Percentiles rank a stretch among this genome's conserved stretches.
Conservation (phyloP, 2,797 vertebrate species). For the Eutrigla gurnardus region DNA sequence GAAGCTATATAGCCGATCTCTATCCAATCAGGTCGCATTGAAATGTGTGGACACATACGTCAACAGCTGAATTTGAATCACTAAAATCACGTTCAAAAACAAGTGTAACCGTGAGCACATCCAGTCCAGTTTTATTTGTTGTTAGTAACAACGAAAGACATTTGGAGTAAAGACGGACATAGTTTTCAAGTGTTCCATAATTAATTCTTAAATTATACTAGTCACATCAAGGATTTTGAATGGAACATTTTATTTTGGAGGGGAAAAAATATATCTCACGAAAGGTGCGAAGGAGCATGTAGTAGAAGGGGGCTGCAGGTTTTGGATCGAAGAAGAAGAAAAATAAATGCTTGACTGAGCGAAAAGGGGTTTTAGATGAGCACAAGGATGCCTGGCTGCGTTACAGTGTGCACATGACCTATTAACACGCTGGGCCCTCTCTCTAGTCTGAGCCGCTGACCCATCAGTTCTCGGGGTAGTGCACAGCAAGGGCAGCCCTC, state of each 20-base stretch:
- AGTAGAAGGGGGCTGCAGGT: not conserved
- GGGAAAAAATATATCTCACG: not conserved
- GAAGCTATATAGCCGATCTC: not conserved
- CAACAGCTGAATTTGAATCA: too few species aligned
- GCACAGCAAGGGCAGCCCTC: not conserved
- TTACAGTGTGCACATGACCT: constrained; percentile 22
- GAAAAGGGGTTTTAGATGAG: not conserved
- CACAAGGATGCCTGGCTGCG: constrained; percentile 7
- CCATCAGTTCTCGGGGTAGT: constrained; percentile 7
- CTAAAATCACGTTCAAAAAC: too few species aligned
- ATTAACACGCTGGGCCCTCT: not conserved
- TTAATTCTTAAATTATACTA: not conserved
- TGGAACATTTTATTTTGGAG: not conserved
- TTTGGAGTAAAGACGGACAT: too few species aligned
- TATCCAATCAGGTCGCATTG: not conserved
- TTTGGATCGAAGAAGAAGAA: constrained; percentile 17
- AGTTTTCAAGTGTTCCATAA: too few species aligned
- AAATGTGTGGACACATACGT: too few species aligned
- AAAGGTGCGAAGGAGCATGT: not conserved
- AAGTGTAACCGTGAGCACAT: too few species aligned
- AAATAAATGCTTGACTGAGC: constrained; percentile 18
- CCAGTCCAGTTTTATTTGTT: too few species aligned
- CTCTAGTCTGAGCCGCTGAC: constrained; percentile 37
- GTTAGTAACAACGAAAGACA: too few species aligned
- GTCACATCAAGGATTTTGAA: not conserved